Conservation (phyloP, 2,888 invertebrate species). For the Cantharis rufa region DNA sequence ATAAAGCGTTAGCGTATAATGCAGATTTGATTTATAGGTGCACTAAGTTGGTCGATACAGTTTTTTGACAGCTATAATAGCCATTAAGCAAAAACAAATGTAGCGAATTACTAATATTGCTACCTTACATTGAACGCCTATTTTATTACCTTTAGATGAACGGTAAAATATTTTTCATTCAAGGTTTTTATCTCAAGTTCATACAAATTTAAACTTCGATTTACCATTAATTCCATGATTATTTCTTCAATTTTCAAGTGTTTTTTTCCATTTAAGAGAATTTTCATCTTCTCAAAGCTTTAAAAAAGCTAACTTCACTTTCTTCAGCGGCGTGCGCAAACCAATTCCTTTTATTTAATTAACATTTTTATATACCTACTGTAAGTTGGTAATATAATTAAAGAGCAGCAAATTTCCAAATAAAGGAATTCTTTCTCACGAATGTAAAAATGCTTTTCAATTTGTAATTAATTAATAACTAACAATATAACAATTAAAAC, state of each 20-base stretch:
- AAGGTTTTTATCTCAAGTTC: too few species aligned
- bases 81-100: not conserved
- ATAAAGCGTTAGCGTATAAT: not conserved
- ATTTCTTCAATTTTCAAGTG: too few species aligned
- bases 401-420: not conserved
- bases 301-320: too few species aligned
- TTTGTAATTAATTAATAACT: not conserved
- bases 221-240: not conserved
- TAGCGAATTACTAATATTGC: not conserved
- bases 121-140: not conserved
- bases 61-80: not conserved
- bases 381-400: not conserved
- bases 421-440: not conserved
- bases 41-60: not conserved
- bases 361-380: not conserved
- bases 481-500: not conserved
- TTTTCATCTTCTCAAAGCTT: too few species aligned
- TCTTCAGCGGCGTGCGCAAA: too few species aligned
- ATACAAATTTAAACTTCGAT: not conserved
- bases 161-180: not conserved
- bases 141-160: not conserved
- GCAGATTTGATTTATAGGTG: not conserved
- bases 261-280: too few species aligned
- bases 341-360: not conserved
- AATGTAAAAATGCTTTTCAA: not conserved